A percentile compares a stretch with the other conserved stretches of the same genome.
phyloP scores from a whole-genome alignment of 2,797 vertebrate genomes.

The Diceros bicornis region DNA sequence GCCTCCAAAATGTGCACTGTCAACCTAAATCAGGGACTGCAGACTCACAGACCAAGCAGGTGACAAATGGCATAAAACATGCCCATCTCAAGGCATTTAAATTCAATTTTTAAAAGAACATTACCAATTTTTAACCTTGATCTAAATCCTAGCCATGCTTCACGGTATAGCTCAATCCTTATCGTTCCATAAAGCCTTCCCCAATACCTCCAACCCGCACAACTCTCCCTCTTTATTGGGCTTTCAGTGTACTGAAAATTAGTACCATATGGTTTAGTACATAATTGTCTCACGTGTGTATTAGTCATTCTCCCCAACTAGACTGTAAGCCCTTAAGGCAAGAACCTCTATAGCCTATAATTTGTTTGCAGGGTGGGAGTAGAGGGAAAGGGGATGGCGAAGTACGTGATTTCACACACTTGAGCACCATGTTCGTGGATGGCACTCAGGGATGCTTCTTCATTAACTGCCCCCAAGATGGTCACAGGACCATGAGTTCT shows the following conservation, averaged over 20 bases:
- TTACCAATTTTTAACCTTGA: not conserved
- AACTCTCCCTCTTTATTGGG: not conserved
- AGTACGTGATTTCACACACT: not conserved
- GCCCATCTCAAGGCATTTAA: not conserved
- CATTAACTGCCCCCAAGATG: not conserved
- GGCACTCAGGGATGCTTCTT: constrained; percentile 1
- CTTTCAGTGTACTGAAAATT: constrained; percentile 33
- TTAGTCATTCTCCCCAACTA: not conserved
- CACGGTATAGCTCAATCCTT: not conserved
- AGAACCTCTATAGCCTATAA: not conserved
- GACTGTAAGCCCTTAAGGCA: not conserved
- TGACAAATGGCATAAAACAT: not conserved
- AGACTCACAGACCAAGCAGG: not conserved
- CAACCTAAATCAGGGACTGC: not conserved
- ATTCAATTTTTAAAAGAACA: constrained; percentile 44
- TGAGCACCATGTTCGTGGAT: not conserved
- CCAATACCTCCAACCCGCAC: not conserved
- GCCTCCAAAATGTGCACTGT: not conserved
- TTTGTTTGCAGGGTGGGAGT: not conserved
- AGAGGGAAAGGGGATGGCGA: not conserved
- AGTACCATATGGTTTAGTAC: constrained; percentile 33
- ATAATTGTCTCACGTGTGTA: not conserved
- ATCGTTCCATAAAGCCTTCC: not conserved
- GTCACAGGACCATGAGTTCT: not conserved
- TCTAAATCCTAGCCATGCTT: constrained; percentile 52